These are phyloP conservation scores for Tenthredo amoena DNA, from an alignment of 2,888 invertebrate genomes.

Conservation along the genomic window DNA sequence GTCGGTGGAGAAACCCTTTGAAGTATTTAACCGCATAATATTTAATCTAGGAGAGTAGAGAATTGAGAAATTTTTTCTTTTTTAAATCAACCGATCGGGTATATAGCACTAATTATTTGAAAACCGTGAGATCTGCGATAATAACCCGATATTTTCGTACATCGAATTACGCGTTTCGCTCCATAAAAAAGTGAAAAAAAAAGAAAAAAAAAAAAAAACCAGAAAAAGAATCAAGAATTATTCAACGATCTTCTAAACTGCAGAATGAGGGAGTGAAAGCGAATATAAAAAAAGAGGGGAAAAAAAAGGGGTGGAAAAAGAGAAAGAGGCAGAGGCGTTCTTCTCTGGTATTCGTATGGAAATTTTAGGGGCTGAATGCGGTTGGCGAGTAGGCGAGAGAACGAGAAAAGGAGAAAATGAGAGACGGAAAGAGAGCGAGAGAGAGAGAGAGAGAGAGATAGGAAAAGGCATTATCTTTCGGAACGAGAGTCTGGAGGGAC, in stretches of 20 bases:
- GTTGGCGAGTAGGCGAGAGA: constrained; percentile 19
- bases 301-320: neutral
- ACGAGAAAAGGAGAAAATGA: constrained; percentile 13
- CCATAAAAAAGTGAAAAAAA: neutral
- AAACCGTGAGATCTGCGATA: neutral
- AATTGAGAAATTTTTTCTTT: neutral
- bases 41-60: neutral
- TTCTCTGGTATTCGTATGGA: constrained; percentile 44
- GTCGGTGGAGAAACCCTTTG: neutral
- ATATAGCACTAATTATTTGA: neutral
- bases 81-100: neutral
- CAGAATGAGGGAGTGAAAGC: neutral
- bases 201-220: neutral
- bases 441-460: neutral
- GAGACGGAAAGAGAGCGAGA: constrained; percentile 35
- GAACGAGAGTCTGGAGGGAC: neutral
- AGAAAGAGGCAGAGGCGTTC: neutral
- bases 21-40: constrained; percentile 19
- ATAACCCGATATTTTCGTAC: neutral
- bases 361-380: constrained; percentile 49
- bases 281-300: neutral
- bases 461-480: constrained; percentile 29
- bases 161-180: neutral
- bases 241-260: neutral
- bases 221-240: neutral